phyloP scores from a whole-genome alignment of 2,888 invertebrate genomes.

The Hypsopygia costalis region DNA sequence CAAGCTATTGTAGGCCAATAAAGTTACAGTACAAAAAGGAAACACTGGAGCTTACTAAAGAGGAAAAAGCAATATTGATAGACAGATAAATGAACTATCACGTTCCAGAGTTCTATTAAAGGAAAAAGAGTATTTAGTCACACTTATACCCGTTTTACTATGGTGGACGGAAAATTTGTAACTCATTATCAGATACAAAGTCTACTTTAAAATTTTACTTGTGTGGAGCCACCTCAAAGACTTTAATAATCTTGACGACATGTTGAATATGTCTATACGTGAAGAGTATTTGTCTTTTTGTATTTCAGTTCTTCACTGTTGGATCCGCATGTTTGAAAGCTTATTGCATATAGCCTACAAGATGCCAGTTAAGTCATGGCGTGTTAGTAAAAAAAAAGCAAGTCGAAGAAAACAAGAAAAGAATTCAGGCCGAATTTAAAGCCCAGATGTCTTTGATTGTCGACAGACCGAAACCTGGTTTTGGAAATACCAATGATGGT shows the following conservation, averaged over 20 bases:
- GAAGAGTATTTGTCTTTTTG: slow-evolving; percentile 6
- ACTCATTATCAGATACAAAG: slow-evolving; percentile 4
- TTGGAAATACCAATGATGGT: too few relatives aligned
- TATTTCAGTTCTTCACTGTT: slow-evolving; percentile 6
- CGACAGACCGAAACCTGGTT: too few relatives aligned
- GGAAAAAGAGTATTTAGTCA: background rate
- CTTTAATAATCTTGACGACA: slow-evolving; percentile 9
- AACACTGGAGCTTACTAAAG: slow-evolving; percentile 4
- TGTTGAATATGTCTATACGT: slow-evolving; percentile 1
- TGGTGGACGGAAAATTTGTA: slow-evolving; percentile 8
- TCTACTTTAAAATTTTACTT: slow-evolving; percentile 9
- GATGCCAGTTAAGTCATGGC: slow-evolving; percentile 1
- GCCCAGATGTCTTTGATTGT: too few relatives aligned
- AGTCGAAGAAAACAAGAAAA: too few relatives aligned
- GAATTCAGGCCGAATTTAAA: too few relatives aligned
- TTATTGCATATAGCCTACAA: slow-evolving; percentile 7
- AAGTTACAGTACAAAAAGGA: slow-evolving; percentile 10
- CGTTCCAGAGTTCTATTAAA: background rate
- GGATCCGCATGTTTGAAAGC: slow-evolving; percentile 7
- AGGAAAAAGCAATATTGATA: background rate
- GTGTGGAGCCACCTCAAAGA: slow-evolving; percentile 9
- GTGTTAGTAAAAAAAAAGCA: background rate
- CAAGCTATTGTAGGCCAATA: slow-evolving; percentile 10
- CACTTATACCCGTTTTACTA: background rate
- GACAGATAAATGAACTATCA: background rate